phyloP scores from a whole-genome alignment of 2,888 invertebrate genomes.

The Troides oblongomaculatus region DNA sequence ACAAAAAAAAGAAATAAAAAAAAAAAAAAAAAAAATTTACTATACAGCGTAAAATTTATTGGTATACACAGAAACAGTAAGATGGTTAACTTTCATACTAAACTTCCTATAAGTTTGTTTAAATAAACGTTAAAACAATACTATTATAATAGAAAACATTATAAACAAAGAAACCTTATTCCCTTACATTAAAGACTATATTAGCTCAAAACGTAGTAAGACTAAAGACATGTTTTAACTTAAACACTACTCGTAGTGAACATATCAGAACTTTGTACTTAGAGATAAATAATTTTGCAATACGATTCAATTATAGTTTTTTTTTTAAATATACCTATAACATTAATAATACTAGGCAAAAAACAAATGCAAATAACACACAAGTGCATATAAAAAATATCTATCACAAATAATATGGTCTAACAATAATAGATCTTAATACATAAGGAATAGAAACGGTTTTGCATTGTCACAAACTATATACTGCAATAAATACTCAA shows the following conservation, averaged over 20 bases:
- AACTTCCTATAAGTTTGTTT: no score
- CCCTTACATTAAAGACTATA: no score
- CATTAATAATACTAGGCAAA: background rate
- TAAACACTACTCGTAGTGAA: background rate
- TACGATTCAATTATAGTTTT: background rate
- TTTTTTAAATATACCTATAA: background rate
- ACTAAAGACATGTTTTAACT: no score
- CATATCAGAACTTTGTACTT: background rate
- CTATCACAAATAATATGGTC: background rate
- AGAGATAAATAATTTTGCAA: slow-evolving; percentile 1
- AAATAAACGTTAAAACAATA: no score
- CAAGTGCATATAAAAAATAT: slow-evolving; percentile 2
- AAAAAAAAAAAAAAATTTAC: no score
- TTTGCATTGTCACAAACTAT: background rate
- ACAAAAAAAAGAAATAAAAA: no score
- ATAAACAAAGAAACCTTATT: no score
- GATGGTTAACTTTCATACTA: no score
- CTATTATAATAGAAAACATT: no score
- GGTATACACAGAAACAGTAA: no score
- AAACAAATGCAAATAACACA: slow-evolving; percentile 5
- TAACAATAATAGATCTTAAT: background rate
- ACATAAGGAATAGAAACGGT: background rate
- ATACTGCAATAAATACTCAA: background rate
- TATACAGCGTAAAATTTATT: background rate
- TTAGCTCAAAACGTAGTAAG: no score